A percentile compares a stretch with the other conserved stretches of the same genome.
Evolutionary conservation across 2,797 vertebrate genomes (phyloP).

Genomic region (Emys orbicularis): DNA sequence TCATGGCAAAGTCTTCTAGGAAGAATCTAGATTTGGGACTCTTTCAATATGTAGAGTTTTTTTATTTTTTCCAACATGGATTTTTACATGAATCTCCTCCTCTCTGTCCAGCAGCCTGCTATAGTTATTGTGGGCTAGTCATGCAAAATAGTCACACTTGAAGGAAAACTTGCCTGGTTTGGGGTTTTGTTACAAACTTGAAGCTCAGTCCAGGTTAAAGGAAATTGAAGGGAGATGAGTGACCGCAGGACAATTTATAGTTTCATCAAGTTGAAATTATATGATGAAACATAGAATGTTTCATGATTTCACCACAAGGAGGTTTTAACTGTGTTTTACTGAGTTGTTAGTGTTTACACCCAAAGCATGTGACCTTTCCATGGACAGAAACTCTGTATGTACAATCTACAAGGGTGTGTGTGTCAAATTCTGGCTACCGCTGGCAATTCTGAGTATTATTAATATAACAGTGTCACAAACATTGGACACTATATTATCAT

Average conservation of each 20-base stretch:
- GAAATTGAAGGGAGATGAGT: accelerated
- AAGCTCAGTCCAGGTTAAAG: background rate
- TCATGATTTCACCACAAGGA: background rate
- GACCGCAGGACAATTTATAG: background rate
- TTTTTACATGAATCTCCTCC: no score
- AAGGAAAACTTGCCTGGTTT: background rate
- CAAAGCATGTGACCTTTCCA: background rate
- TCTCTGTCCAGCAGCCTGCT: background rate
- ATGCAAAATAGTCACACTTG: accelerated
- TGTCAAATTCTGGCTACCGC: slow-evolving; percentile 15
- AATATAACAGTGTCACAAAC: no score
- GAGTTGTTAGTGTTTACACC: background rate
- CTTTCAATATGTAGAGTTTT: no score
- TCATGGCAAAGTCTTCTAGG: no score
- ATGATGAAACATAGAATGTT: background rate
- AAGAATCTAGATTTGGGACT: no score
- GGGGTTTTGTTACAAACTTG: background rate
- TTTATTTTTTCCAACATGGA: no score
- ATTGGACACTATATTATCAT: background rate
- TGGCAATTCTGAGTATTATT: background rate
- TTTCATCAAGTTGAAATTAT: background rate
- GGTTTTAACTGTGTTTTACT: background rate
- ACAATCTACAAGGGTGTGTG: background rate
- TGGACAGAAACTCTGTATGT: slow-evolving; percentile 32
- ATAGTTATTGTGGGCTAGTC: accelerated